Conservation (phyloP, 2,797 vertebrate species). For the Adrianichthys oophorus region DNA sequence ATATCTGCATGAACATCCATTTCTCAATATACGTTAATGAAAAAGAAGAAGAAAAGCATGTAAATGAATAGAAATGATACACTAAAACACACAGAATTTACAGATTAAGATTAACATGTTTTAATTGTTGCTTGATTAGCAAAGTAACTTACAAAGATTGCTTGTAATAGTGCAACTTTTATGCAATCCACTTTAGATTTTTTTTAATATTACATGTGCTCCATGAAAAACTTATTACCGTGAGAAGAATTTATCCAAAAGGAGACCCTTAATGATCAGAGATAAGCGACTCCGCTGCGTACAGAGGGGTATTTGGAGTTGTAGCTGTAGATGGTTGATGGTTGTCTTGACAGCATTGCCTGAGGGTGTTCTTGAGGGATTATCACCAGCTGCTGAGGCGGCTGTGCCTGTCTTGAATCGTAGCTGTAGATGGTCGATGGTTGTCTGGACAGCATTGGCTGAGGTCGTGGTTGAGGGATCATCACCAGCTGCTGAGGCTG, state of each 20-base stretch:
- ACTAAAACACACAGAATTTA: slow-evolving; percentile 1
- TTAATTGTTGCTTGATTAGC: neutral
- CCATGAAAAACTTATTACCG: slow-evolving; percentile 16
- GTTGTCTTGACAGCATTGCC: slow-evolving; percentile 53
- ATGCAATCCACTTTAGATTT: neutral
- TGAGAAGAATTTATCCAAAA: neutral
- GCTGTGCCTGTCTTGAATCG: slow-evolving; percentile 44
- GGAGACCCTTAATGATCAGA: slow-evolving; percentile 42
- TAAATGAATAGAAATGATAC: neutral
- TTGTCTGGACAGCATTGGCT: slow-evolving; percentile 49
- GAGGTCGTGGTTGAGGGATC: slow-evolving; percentile 47
- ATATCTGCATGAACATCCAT: no score
- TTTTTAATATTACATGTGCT: slow-evolving; percentile 7
- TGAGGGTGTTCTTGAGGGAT: slow-evolving; percentile 48
- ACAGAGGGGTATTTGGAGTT: slow-evolving; percentile 68
- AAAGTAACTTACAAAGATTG: neutral
- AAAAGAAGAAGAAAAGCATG: neutral
- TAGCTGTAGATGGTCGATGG: slow-evolving; percentile 67
- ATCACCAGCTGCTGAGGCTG: slow-evolving; percentile 61
- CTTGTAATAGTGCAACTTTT: neutral
- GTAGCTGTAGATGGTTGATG: slow-evolving; percentile 65
- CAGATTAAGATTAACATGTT: neutral
- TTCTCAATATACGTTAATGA: neutral
- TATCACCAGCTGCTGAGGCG: slow-evolving; percentile 57
- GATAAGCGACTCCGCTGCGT: slow-evolving; percentile 74